Base-by-base conservation (phyloP, 2,888 invertebrate genomes). In the Pseudolycoriella hygida region DNA sequence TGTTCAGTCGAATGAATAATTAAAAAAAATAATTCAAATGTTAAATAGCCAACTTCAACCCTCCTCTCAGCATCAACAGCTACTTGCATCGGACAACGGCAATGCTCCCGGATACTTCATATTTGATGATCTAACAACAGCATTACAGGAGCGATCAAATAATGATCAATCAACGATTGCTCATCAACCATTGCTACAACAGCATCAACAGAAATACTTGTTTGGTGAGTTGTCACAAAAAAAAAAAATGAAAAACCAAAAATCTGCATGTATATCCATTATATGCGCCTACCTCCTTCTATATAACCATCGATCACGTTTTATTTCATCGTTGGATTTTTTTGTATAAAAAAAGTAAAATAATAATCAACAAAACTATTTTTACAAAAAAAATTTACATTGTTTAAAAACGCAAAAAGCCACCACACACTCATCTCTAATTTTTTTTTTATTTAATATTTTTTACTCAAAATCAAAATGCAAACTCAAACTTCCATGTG, bases 141-240 rank as follows among this genome's bases (percentile, higher is more conserved):
- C 51, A 40, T 40, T 52, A 41, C 52, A 51, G 42, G 50, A 52
- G 43, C 47, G 50, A 19, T 40, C 45, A 40, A 45, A 46, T 44
- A 49, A 49, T 44, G 47, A 46, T 45, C 54, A 43, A 47, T 39
- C 47, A 34, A 42, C 45, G 34, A 34, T 43, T 34, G 30, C 46
- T 20, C 40, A 40, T 19, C 40, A 45, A 20, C 17, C 25, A 17
- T 38, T n/a, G 12, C 55, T 55, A 40, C 55, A 38, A 32, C 46
- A 19, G 40, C 43, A 43, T 31, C 44, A 42, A 38, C 47, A 44
- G 17, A 45, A 46, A 32, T 64, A 62, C 63, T 65, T 62, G 59
- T 60, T 62, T 60, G 64, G 64, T 64, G 63, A 64, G 64, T 64
- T 58, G 18, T 25, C 44, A 25, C 25, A 25, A 25, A 25, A 43